Conservation (phyloP, 2,113 vertebrate genomes). For the Scytalopus superciliaris region DNA sequence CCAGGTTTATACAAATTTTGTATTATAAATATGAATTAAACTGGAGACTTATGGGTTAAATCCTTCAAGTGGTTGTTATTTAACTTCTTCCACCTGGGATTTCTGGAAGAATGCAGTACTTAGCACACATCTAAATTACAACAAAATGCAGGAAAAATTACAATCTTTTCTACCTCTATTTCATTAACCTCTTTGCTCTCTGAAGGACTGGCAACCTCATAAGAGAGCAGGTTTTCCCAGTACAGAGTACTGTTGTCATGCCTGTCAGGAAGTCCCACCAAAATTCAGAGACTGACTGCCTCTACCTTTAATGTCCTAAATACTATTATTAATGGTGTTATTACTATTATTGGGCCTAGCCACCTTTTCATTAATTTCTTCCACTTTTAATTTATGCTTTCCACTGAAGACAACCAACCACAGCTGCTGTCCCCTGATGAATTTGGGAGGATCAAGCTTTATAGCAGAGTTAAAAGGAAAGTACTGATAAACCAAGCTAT, state of each 20-base stretch:
- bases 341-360: neutral
- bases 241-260: neutral
- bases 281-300: neutral
- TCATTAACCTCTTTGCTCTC: neutral
- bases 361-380: neutral
- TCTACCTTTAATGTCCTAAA: neutral
- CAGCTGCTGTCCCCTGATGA: neutral
- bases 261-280: neutral
- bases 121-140: neutral
- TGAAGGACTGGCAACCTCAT: neutral
- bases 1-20: neutral
- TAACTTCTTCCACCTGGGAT: neutral
- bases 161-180: neutral
- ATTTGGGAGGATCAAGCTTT: neutral
- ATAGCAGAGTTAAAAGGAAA: neutral
- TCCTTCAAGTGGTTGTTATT: neutral
- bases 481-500: neutral
- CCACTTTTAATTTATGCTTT: neutral
- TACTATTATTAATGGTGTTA: neutral
- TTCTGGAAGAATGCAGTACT: neutral
- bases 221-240: neutral
- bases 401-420: neutral
- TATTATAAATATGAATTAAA: neutral
- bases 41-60: neutral
- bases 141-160: neutral